phyloP scores from a whole-genome alignment of 1,140 invertebrate genomes.

The Dreissena rostriformis region DNA sequence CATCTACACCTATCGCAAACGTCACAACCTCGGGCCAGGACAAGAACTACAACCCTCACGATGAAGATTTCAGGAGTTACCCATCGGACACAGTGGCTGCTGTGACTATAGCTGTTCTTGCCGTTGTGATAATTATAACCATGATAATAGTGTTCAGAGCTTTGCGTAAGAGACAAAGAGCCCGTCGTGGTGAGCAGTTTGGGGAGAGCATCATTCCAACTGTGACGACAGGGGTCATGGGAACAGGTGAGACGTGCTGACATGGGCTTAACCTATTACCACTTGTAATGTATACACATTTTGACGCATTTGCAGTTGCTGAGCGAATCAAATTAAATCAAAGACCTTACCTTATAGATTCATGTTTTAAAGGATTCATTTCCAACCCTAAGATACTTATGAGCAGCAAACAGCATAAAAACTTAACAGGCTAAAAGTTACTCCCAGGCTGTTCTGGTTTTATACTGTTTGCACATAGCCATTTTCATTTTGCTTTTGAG shows the following conservation, averaged over 20 bases:
- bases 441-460: too few relatives aligned
- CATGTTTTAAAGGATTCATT: too few relatives aligned
- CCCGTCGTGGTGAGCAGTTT: conserved; percentile 43
- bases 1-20: neutral
- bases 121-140: conserved; percentile 48
- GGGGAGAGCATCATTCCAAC: conserved; percentile 43
- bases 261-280: neutral
- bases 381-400: too few relatives aligned
- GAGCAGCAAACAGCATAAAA: too few relatives aligned
- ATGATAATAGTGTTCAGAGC: conserved; percentile 51
- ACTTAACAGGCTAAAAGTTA: too few relatives aligned
- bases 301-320: too few relatives aligned
- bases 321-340: too few relatives aligned
- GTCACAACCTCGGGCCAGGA: neutral
- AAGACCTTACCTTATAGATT: too few relatives aligned
- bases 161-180: conserved; percentile 45
- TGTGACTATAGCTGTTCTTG: conserved; percentile 51
- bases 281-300: too few relatives aligned
- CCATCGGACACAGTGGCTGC: conserved; percentile 51
- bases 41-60: neutral
- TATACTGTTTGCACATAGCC: neutral
- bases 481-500: too few relatives aligned
- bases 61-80: neutral
- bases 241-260: too few relatives aligned
- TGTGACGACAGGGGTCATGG: conserved; percentile 48